Evolutionary conservation across 1,140 invertebrate genomes (phyloP).

Genomic region (Daktulosphaira vitifoliae): DNA sequence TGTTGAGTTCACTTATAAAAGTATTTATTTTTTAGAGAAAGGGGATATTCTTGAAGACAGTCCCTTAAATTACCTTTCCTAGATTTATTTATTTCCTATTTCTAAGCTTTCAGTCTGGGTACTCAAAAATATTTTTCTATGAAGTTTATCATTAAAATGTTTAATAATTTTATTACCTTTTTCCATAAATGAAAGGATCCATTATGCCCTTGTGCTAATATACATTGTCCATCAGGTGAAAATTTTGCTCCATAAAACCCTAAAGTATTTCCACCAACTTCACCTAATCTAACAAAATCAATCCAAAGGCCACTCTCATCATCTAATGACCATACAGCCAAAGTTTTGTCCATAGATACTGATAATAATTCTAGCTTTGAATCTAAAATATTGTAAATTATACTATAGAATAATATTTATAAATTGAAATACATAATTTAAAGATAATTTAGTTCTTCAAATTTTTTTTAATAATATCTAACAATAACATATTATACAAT

Average conservation of each 20-base stretch:
- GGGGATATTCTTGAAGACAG: not conserved
- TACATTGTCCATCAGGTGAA: constrained; percentile 55
- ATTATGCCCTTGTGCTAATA: constrained; percentile 81
- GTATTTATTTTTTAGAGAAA: not conserved
- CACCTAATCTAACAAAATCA: constrained; percentile 68
- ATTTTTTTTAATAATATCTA: no score
- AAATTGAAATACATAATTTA: no score
- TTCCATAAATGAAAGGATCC: constrained; percentile 93
- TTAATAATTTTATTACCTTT: constrained; percentile 22
- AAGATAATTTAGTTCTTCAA: no score
- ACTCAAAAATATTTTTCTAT: no score
- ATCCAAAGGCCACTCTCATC: constrained; percentile 61
- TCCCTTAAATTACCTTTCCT: no score
- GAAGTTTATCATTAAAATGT: no score
- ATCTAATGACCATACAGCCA: constrained; percentile 80
- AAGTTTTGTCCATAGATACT: constrained; percentile 85
- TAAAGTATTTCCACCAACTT: constrained; percentile 86
- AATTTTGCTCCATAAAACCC: constrained; percentile 88
- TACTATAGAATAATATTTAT: no score
- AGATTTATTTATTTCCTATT: no score
- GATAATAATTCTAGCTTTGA: constrained; percentile 51
- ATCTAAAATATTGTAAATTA: constrained; percentile 10
- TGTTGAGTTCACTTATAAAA: not conserved
- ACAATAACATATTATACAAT: no score
- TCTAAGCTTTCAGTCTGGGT: no score